Percentiles rank a stretch among this genome's conserved stretches.
Conservation (phyloP, 2,113 vertebrate species). For the Rynchops niger region DNA sequence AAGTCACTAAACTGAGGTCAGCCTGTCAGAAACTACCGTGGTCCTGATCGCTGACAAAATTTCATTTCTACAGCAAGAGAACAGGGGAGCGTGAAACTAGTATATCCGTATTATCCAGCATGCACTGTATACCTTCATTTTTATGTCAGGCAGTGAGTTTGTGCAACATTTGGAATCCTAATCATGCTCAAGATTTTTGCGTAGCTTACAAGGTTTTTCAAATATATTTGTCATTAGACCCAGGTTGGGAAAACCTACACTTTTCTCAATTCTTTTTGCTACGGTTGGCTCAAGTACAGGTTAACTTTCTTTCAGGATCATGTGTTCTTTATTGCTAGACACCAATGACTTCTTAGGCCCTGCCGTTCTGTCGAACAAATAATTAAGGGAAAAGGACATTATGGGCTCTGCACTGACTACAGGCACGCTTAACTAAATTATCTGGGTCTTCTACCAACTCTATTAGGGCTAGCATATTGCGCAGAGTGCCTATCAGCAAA, state of each 20-base stretch:
- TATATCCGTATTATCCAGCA: background rate
- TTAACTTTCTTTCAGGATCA: background rate
- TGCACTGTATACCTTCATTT: background rate
- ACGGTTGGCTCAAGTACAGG: background rate
- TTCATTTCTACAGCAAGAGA: background rate
- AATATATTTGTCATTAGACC: background rate
- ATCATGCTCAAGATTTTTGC: background rate
- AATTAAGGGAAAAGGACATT: background rate
- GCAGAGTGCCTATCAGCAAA: background rate
- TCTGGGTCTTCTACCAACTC: background rate
- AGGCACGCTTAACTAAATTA: background rate
- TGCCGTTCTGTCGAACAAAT: background rate
- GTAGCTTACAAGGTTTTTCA: background rate
- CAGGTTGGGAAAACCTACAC: background rate
- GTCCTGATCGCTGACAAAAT: background rate
- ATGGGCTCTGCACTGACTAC: background rate
- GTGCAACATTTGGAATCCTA: background rate
- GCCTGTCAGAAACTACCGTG: background rate
- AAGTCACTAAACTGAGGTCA: background rate
- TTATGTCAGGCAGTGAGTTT: background rate
- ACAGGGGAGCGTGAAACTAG: rapidly evolving
- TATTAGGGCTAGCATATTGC: background rate
- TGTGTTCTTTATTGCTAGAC: background rate
- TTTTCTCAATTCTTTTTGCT: background rate
- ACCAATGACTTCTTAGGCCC: background rate